A percentile compares a stretch with the other conserved stretches of the same genome.
phyloP scores from a whole-genome alignment of 1,140 invertebrate genomes.

The Samia ricini region DNA sequence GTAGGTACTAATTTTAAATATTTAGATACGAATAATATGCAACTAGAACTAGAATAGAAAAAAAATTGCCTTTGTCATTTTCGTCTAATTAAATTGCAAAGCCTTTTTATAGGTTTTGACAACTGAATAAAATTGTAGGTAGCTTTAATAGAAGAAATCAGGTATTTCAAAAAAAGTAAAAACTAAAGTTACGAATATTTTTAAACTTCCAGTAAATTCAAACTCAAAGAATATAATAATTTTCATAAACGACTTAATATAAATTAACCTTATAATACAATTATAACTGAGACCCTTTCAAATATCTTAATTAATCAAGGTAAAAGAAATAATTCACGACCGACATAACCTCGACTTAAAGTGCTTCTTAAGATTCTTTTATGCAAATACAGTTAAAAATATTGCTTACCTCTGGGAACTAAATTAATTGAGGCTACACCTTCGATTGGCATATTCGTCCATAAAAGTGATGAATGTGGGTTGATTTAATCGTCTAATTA shows the following conservation, averaged over 20 bases:
- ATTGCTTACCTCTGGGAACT: constrained; percentile 33
- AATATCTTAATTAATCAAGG: constrained; percentile 59
- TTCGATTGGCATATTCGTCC: constrained; percentile 43
- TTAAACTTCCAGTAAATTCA: too few species aligned
- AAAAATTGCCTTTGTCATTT: too few species aligned
- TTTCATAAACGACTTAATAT: background rate
- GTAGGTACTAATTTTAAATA: too few species aligned
- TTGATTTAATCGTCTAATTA: constrained; percentile 55
- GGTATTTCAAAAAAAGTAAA: too few species aligned
- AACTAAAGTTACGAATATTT: too few species aligned
- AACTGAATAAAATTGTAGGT: too few species aligned
- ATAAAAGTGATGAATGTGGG: constrained; percentile 61
- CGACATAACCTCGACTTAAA: constrained; percentile 51
- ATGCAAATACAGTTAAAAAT: constrained; percentile 63
- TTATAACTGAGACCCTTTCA: constrained; percentile 22
- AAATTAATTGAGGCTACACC: constrained; percentile 59
- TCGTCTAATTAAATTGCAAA: too few species aligned
- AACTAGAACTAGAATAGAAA: too few species aligned
- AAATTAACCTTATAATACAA: constrained; percentile 12
- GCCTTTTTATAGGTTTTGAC: too few species aligned
- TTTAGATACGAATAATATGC: too few species aligned
- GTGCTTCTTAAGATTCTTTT: constrained; percentile 64
- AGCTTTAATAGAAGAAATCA: too few species aligned
- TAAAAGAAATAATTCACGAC: constrained; percentile 47
- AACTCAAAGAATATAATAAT: background rate